Percentiles rank a stretch among this genome's conserved stretches.
Evolutionary conservation across 2,113 vertebrate species (phyloP).

Genomic region (Festucalex cinctus): DNA sequence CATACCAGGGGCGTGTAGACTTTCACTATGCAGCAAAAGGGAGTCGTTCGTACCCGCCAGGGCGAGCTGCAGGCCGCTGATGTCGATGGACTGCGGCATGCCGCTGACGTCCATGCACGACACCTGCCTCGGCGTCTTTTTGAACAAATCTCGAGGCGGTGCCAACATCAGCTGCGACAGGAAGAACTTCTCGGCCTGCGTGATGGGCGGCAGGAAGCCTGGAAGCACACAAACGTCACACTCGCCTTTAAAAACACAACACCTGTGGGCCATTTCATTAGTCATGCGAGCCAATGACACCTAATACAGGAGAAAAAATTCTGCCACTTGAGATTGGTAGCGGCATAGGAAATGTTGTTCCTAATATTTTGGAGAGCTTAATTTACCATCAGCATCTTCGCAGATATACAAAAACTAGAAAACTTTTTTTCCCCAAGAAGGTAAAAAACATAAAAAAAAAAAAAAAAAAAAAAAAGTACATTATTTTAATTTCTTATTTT

Average conservation of each 20-base stretch:
- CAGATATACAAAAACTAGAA: too few relatives aligned
- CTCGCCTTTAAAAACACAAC: neutral
- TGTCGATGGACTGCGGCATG: constrained; percentile 90
- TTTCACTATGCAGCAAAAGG: neutral
- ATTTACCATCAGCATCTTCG: too few relatives aligned
- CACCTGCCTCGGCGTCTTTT: constrained; percentile 96
- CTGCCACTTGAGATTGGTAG: too few relatives aligned
- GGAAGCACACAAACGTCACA: constrained; percentile 2
- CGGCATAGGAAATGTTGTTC: too few relatives aligned
- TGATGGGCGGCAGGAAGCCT: constrained; percentile 97
- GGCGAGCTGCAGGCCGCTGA: constrained; percentile 93
- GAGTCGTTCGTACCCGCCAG: constrained; percentile 78
- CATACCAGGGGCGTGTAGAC: neutral
- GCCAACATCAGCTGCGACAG: constrained; percentile 97
- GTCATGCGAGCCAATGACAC: too few relatives aligned
- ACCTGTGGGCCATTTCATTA: too few relatives aligned
- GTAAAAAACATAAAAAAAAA: too few relatives aligned
- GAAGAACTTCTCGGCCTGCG: constrained; percentile 95
- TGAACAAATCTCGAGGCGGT: constrained; percentile 93
- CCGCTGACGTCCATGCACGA: constrained; percentile 89
- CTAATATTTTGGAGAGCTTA: too few relatives aligned
- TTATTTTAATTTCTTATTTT: too few relatives aligned
- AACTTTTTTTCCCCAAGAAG: too few relatives aligned
- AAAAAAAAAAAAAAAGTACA: too few relatives aligned
- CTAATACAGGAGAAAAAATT: too few relatives aligned